A percentile compares a stretch with the other conserved stretches of the same genome.
phyloP scores from a whole-genome alignment of 2,113 vertebrate species.

The Passer domesticus region DNA sequence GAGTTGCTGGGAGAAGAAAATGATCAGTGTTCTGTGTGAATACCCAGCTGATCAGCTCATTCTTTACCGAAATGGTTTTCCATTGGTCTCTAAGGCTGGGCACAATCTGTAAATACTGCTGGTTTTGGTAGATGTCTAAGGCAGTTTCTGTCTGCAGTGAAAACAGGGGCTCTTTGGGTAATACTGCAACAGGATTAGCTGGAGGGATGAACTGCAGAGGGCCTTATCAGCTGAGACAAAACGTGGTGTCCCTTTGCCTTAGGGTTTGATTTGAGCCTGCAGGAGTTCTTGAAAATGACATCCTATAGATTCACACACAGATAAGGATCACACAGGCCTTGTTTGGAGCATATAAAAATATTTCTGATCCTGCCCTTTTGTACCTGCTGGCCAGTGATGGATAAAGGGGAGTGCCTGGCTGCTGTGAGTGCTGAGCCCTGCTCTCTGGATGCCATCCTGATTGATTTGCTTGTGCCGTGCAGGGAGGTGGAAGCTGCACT shows the following conservation, averaged over 20 bases:
- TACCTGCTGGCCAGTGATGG: not conserved
- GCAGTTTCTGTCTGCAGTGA: not conserved
- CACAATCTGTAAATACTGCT: conserved; percentile 19
- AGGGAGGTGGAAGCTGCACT: not conserved
- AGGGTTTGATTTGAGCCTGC: not conserved
- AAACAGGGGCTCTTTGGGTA: not conserved
- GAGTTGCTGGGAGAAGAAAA: conserved; percentile 44
- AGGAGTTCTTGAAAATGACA: not conserved
- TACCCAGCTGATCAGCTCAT: not conserved
- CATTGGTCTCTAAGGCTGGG: not conserved
- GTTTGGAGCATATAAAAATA: not conserved
- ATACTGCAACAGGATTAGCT: not conserved
- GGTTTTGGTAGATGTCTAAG: not conserved
- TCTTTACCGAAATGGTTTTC: conserved; percentile 7
- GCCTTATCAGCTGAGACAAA: not conserved
- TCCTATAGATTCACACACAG: not conserved
- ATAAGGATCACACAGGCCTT: not conserved
- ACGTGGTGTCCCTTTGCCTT: not conserved
- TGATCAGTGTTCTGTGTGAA: conserved; percentile 5
- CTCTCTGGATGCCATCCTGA: not conserved
- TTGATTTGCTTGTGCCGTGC: not conserved
- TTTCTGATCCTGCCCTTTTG: conserved; percentile 15
- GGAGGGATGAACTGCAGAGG: conserved; percentile 15
- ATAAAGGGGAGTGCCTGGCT: not conserved
- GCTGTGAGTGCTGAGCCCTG: not conserved